Base-by-base conservation (phyloP, 2,888 invertebrate genomes). In the Cancer borealis region DNA sequence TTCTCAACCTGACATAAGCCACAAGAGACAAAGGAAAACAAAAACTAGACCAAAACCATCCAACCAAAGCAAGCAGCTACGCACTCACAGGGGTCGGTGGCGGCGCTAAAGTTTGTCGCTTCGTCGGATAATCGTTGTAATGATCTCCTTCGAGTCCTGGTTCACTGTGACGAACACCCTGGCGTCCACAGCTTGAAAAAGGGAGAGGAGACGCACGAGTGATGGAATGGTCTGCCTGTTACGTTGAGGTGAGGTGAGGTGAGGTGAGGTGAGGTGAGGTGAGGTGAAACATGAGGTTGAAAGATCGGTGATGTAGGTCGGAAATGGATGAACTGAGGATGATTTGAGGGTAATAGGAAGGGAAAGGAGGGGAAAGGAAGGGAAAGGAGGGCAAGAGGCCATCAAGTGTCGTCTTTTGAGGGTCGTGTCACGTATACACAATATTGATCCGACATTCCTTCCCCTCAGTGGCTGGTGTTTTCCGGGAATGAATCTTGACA, bases 141-240 rank as follows among this genome's bases (percentile, higher is more conserved):
- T 73, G 21, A 73, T 73, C 26, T 73, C 73, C 73, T 73, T 73
- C 73, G 73, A 73, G 73, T 73, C 73, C 73, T 73, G 21, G 73
- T 73, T 26, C 17, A 73, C n/a, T 26, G 73, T 73, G n/a, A 73
- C 73, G 26, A 73, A 73, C 73, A 73, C 73, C 73, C 26, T 73
- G n/a, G 73, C 73, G 73, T 73, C 73, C 73, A 73, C 73, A 73
- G 73, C 73, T 73, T 73, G 73, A 73, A 73, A 73, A 73, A 73
- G 6, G n/a, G 21, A 73, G n/a, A 73, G 26, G 26, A 73, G 21
- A 73, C 26, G 73, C n/a, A 73, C n/a, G 73, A 73, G 4, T 73
- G 73, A n/a, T n/a, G 21, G 73, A 26, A 21, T 73, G 73, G 73
- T n/a, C 73, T 21, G n/a, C 54, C 10, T n/a, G 21, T 21, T 4